A percentile compares a stretch with the other conserved stretches of the same genome.
Conservation (phyloP, 2,113 vertebrate species). For the Strix uralensis region DNA sequence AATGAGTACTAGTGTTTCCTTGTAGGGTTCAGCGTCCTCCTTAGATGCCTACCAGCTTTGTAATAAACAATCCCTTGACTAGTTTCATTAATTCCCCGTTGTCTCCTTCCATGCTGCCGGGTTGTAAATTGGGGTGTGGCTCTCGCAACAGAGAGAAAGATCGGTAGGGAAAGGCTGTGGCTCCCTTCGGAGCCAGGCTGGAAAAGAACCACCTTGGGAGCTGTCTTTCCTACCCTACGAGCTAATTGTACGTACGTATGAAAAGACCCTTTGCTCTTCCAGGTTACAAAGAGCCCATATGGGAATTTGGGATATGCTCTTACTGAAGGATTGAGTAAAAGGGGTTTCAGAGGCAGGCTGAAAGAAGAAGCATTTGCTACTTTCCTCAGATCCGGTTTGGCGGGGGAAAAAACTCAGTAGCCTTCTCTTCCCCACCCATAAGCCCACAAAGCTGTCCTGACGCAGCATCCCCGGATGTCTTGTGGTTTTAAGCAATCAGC, state of each 20-base stretch:
- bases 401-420: not conserved
- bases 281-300: not conserved
- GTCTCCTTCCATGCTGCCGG: not conserved
- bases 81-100: not conserved
- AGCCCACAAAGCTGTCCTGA: not conserved
- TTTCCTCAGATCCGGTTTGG: not conserved
- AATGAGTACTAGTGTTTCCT: constrained; percentile 53
- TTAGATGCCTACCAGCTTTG: not conserved
- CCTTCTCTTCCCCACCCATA: not conserved
- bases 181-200: not conserved
- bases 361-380: not conserved
- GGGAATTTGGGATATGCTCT: not conserved
- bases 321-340: not conserved
- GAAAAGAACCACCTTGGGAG: not conserved
- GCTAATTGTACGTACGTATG: rapidly evolving
- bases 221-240: not conserved
- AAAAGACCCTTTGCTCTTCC: not conserved
- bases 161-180: not conserved
- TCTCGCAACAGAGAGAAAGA: not conserved
- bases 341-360: not conserved
- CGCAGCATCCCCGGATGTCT: not conserved
- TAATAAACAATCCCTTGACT: not conserved
- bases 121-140: not conserved
- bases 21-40: not conserved
- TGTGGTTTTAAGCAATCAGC: not conserved